Conservation (phyloP, 2,797 vertebrate species). For the Micrastur ruficollis region DNA sequence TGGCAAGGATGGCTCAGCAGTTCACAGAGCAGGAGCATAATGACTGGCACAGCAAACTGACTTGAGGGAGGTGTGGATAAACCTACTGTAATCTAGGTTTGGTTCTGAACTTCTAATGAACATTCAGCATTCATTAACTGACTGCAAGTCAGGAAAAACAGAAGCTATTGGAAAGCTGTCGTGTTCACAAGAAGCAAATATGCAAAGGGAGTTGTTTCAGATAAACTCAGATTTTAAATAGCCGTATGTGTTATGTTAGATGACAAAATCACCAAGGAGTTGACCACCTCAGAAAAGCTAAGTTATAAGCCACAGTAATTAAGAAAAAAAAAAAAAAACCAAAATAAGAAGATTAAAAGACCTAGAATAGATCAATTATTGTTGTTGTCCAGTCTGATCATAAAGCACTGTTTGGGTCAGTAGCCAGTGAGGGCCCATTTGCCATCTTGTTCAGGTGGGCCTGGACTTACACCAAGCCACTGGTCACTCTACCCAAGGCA, state of each 20-base stretch:
- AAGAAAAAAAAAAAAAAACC: neutral
- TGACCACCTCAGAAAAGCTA: neutral
- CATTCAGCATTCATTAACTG: neutral
- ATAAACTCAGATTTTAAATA: neutral
- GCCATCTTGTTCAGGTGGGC: neutral
- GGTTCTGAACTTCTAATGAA: neutral
- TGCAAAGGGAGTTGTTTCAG: neutral
- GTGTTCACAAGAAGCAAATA: neutral
- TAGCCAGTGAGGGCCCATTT: neutral
- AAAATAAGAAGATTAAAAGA: neutral
- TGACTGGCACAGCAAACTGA: neutral
- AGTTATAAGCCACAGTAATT: neutral
- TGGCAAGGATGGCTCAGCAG: neutral
- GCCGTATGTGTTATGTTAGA: neutral
- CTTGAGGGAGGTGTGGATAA: neutral
- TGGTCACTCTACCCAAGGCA: accelerated
- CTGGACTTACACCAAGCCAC: neutral
- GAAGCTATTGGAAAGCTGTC: neutral
- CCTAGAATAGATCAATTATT: neutral
- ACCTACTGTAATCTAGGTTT: neutral
- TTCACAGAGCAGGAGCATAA: neutral
- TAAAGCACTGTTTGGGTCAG: neutral
- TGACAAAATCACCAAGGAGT: neutral
- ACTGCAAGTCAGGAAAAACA: neutral
- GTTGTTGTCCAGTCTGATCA: neutral